A percentile compares a stretch with the other conserved stretches of the same genome.
phyloP scores from a whole-genome alignment of 2,888 invertebrate genomes.

The Protodeltote pygarga region DNA sequence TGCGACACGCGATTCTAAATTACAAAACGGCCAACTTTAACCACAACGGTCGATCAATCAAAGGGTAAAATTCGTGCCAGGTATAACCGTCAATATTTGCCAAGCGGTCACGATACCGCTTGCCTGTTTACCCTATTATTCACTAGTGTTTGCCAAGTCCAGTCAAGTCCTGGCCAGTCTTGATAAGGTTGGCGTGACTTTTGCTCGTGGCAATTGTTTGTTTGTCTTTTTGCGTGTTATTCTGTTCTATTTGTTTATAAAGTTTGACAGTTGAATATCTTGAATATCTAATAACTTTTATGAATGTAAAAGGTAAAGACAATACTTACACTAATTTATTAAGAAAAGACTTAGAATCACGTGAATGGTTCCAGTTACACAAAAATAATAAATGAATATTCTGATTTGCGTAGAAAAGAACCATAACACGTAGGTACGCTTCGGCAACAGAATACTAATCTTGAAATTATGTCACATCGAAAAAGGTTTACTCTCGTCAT shows the following conservation, averaged over 20 bases:
- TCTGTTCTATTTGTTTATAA: constrained; percentile 49
- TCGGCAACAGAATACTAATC: too few species aligned
- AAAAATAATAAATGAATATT: too few species aligned
- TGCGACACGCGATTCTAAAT: constrained; percentile 35
- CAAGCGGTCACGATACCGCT: constrained; percentile 71
- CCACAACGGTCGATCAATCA: constrained; percentile 80
- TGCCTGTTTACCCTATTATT: constrained; percentile 80
- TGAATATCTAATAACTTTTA: constrained; percentile 31
- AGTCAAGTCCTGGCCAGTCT: constrained; percentile 55
- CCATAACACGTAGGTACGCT: too few species aligned
- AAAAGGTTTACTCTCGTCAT: too few species aligned
- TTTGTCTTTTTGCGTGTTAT: constrained; percentile 50
- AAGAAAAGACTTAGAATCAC: too few species aligned
- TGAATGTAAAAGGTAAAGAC: too few species aligned
- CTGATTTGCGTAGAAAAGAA: too few species aligned
- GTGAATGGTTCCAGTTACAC: too few species aligned
- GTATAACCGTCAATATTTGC: constrained; percentile 78
- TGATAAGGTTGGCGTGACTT: constrained; percentile 72
- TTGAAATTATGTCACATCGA: too few species aligned
- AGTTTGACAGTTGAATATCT: constrained; percentile 45
- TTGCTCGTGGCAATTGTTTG: constrained; percentile 68
- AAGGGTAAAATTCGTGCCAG: constrained; percentile 75
- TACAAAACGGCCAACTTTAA: constrained; percentile 51
- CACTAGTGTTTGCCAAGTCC: constrained; percentile 75
- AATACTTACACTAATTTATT: too few species aligned